Evolutionary conservation across 2,888 invertebrate species (phyloP).

Genomic region (Callimorpha dominula): DNA sequence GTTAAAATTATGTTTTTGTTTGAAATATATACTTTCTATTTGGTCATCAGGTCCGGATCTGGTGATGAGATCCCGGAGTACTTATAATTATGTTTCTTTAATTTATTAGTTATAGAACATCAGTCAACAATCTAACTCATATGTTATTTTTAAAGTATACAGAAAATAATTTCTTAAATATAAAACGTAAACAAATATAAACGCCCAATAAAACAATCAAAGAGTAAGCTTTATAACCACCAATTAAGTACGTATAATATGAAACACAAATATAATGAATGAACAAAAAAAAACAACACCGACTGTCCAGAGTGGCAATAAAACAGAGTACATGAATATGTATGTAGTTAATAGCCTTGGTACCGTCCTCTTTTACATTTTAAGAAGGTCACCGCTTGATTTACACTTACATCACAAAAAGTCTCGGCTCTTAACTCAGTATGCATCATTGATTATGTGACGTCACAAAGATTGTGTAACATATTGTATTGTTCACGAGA

Average conservation of each 20-base stretch:
- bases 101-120: too few species aligned
- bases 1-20: too few species aligned
- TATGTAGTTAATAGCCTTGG: constrained; percentile 39
- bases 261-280: constrained; percentile 37
- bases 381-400: constrained; percentile 50
- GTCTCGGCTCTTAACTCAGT: constrained; percentile 36
- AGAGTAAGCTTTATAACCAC: constrained; percentile 12
- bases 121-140: neutral
- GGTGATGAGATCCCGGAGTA: too few species aligned
- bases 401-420: constrained; percentile 54
- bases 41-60: too few species aligned
- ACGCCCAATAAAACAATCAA: constrained; percentile 7
- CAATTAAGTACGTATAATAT: constrained; percentile 11
- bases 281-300: constrained; percentile 36
- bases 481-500: constrained; percentile 32
- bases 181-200: neutral
- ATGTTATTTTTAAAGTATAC: neutral
- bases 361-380: constrained; percentile 44
- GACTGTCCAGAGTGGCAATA: constrained; percentile 33
- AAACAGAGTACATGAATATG: constrained; percentile 31
- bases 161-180: neutral
- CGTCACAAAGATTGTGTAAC: constrained; percentile 42
- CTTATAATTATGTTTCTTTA: too few species aligned
- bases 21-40: too few species aligned
- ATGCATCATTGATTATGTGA: constrained; percentile 49